Evolutionary conservation across 2,797 vertebrate genomes (phyloP).

Genomic region (Halcyon smyrnensis): DNA sequence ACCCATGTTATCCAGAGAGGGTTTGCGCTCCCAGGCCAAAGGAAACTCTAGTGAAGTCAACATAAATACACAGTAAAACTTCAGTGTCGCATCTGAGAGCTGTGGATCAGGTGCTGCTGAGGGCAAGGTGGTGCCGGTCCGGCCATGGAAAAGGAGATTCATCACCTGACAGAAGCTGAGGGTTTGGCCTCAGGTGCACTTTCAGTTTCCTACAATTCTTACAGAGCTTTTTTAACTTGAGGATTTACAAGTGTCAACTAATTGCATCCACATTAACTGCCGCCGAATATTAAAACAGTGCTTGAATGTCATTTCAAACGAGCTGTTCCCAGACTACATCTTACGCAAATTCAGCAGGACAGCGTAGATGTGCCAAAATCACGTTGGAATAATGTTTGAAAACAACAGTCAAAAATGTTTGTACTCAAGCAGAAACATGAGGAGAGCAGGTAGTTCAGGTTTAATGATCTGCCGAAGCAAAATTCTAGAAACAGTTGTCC

Average conservation of each 20-base stretch:
- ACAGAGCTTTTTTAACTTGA: background rate
- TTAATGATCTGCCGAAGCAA: background rate
- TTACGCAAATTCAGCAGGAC: background rate
- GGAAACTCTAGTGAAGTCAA: background rate
- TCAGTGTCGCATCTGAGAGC: background rate
- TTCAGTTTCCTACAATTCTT: constrained; percentile 26
- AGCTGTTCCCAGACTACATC: background rate
- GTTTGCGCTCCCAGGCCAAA: background rate
- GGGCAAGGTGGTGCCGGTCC: background rate
- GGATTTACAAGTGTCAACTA: constrained; percentile 48
- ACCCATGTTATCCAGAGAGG: background rate
- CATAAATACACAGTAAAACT: background rate
- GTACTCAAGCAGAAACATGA: background rate
- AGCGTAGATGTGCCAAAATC: background rate
- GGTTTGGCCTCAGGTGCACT: background rate
- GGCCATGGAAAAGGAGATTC: background rate
- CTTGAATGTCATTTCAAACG: background rate
- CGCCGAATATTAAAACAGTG: constrained; percentile 5
- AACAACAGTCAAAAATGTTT: background rate
- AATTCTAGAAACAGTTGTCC: background rate
- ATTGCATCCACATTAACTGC: constrained; percentile 9
- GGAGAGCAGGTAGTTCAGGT: background rate
- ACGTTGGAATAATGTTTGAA: background rate
- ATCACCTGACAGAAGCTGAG: background rate
- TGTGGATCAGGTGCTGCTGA: accelerated